These are phyloP conservation scores for Tetranychus truncatus DNA, from an alignment of 2,888 invertebrate species.

Conservation along the genomic window DNA sequence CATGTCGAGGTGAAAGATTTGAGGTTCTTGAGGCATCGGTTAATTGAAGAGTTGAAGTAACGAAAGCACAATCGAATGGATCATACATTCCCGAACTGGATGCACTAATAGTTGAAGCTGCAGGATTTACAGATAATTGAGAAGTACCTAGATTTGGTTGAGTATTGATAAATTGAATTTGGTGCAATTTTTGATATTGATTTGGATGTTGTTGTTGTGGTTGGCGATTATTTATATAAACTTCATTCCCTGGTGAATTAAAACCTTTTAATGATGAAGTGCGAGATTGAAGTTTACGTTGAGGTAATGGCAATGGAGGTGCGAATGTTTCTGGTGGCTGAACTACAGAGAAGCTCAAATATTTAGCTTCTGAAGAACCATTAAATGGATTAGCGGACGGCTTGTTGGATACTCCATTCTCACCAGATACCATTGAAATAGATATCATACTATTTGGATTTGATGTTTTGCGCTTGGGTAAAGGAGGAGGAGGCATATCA, in stretches of 20 bases:
- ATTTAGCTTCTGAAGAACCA: not conserved
- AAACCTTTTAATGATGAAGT: not conserved
- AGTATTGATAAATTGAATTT: not conserved
- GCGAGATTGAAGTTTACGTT: not conserved
- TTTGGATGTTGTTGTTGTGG: not conserved
- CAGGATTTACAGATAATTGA: not conserved
- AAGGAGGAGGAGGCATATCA: constrained; percentile 1
- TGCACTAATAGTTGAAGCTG: not conserved
- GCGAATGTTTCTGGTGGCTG: not conserved
- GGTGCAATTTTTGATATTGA: not conserved
- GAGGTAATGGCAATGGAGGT: constrained; percentile 3
- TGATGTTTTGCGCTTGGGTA: not conserved
- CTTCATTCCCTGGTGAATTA: not conserved
- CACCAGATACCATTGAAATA: not conserved
- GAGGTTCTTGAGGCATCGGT: not conserved
- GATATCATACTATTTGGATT: not conserved
- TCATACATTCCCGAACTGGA: not conserved
- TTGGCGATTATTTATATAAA: not conserved
- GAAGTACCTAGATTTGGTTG: not conserved
- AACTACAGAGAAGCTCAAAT: not conserved
- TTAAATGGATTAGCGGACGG: constrained; percentile 3
- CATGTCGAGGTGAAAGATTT: not conserved
- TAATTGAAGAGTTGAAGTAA: not conserved
- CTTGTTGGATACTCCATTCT: not conserved
- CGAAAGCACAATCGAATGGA: not conserved